Evolutionary conservation across 1,140 invertebrate genomes (phyloP).

Genomic region (Aphaenogaster rudis): DNA sequence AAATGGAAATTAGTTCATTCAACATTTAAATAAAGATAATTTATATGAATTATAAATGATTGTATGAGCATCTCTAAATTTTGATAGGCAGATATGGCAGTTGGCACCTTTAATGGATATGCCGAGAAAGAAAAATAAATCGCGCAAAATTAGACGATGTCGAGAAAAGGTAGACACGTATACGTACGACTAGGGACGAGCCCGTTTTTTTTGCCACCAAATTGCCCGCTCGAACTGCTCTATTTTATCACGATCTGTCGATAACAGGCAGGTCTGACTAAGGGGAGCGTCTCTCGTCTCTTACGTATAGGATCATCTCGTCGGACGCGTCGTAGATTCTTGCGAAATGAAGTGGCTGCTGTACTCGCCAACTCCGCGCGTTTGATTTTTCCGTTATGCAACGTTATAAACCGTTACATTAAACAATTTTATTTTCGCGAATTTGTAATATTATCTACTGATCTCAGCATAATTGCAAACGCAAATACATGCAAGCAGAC

Average conservation of each 20-base stretch:
- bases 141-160: conserved; percentile 55
- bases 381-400: conserved; percentile 7
- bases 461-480: neutral
- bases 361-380: neutral
- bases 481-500: neutral
- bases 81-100: conserved; percentile 4
- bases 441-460: neutral
- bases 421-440: conserved; percentile 20
- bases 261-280: conserved; percentile 65
- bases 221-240: conserved; percentile 55
- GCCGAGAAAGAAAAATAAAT: conserved; percentile 52
- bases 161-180: conserved; percentile 11
- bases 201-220: conserved; percentile 44
- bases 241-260: conserved; percentile 76
- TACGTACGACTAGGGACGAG: conserved; percentile 34
- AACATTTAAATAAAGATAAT: neutral
- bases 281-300: conserved; percentile 62
- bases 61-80: neutral
- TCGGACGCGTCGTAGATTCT: conserved; percentile 56
- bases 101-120: conserved; percentile 16
- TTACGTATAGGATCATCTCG: conserved; percentile 42
- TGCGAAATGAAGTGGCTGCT: conserved; percentile 30
- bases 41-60: neutral
- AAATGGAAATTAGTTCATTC: neutral
- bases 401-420: neutral